Evolutionary conservation across 2,113 vertebrate genomes (phyloP).

Genomic region (Antennarius striatus): DNA sequence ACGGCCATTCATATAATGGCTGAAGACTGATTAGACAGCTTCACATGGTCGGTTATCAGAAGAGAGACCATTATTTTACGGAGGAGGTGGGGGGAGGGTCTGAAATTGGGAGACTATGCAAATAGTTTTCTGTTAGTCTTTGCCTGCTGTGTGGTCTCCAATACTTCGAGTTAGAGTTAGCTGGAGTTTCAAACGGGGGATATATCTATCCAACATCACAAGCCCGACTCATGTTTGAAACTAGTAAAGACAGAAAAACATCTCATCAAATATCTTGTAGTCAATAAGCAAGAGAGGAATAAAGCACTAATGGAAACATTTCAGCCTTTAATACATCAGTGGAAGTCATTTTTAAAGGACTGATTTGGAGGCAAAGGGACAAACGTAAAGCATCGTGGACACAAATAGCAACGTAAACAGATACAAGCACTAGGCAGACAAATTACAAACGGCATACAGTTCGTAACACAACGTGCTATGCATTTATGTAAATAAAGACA

Average conservation of each 20-base stretch:
- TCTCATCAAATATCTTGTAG: not conserved
- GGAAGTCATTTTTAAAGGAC: slow-evolving; percentile 37
- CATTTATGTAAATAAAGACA: slow-evolving; percentile 31
- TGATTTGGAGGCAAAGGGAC: slow-evolving; percentile 23
- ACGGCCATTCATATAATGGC: slow-evolving; percentile 71
- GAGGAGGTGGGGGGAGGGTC: slow-evolving; percentile 10
- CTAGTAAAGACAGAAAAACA: not conserved
- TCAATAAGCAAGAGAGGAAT: slow-evolving; percentile 18
- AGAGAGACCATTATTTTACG: slow-evolving; percentile 54
- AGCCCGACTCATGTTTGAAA: not conserved
- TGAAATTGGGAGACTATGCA: slow-evolving; percentile 6
- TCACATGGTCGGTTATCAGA: slow-evolving; percentile 64
- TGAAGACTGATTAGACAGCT: slow-evolving; percentile 67
- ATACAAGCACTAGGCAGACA: slow-evolving; percentile 50
- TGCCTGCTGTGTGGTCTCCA: slow-evolving; percentile 24
- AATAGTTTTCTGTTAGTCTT: slow-evolving; percentile 32
- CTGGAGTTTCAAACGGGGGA: slow-evolving; percentile 1
- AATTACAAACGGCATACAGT: slow-evolving; percentile 33
- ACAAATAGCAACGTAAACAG: slow-evolving; percentile 54
- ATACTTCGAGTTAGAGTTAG: slow-evolving; percentile 3
- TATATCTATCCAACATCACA: not conserved
- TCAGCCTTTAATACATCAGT: slow-evolving; percentile 56
- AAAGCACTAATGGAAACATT: slow-evolving; percentile 38
- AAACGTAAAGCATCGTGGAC: slow-evolving; percentile 29
- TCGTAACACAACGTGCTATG: slow-evolving; percentile 45